Evolutionary conservation across 2,888 invertebrate species (phyloP).

Genomic region (Drosophila percnosoma): DNA sequence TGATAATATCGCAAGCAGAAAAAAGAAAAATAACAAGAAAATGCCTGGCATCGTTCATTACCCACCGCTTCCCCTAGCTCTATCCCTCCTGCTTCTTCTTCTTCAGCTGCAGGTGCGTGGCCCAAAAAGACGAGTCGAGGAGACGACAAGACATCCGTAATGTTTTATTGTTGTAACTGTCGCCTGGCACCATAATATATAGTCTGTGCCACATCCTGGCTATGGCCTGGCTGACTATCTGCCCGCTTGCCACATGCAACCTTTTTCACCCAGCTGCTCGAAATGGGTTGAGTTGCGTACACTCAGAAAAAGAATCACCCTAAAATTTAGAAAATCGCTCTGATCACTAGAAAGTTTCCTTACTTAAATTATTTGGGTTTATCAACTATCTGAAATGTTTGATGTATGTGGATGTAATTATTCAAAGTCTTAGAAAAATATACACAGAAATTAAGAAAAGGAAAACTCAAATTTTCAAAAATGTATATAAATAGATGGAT

Average conservation of each 20-base stretch:
- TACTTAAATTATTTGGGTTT: no score
- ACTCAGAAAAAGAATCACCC: neutral
- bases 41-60: slow-evolving; percentile 76
- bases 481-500: neutral
- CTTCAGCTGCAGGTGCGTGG: slow-evolving; percentile 32
- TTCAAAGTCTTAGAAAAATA: no score
- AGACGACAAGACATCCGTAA: slow-evolving; percentile 65
- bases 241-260: slow-evolving; percentile 67
- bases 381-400: no score
- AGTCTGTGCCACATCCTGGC: slow-evolving; percentile 69
- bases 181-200: slow-evolving; percentile 73
- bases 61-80: slow-evolving; percentile 26
- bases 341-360: neutral
- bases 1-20: slow-evolving; percentile 62
- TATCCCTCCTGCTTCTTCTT: neutral
- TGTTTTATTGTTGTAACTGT: slow-evolving; percentile 80
- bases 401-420: no score
- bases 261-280: slow-evolving; percentile 42
- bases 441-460: no score
- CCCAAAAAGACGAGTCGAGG: slow-evolving; percentile 32
- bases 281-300: neutral
- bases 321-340: neutral
- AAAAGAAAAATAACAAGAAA: slow-evolving; percentile 74
- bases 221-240: slow-evolving; percentile 36
- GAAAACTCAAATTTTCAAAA: neutral